Evolutionary conservation across 2,797 vertebrate species (phyloP).

Genomic region (Rousettus madagascariensis): DNA sequence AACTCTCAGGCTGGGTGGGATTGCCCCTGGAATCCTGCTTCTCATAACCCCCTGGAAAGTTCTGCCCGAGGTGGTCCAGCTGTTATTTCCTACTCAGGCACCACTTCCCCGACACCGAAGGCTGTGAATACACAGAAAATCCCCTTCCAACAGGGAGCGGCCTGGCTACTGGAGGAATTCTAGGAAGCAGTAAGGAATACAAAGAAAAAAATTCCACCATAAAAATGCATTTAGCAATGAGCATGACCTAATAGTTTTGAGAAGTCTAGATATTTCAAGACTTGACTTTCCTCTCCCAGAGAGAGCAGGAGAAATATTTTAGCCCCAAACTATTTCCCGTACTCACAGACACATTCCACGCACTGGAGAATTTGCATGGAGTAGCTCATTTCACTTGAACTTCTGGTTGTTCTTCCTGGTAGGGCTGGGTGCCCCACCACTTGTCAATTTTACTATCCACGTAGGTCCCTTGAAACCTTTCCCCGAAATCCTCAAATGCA

Average conservation of each 20-base stretch:
- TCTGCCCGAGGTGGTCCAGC: background rate
- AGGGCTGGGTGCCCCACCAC: too few relatives aligned
- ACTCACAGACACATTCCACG: background rate
- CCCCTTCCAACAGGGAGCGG: background rate
- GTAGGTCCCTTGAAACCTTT: background rate
- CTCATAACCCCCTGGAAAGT: background rate
- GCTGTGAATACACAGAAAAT: background rate
- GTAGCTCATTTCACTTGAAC: background rate
- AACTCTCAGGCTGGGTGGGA: background rate
- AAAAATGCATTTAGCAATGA: background rate
- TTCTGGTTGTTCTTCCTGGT: background rate
- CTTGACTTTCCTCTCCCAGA: background rate
- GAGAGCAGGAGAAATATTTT: background rate
- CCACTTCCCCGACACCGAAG: background rate
- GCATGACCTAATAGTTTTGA: background rate
- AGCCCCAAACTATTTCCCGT: background rate
- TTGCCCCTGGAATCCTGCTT: background rate
- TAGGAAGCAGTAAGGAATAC: background rate
- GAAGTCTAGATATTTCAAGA: background rate
- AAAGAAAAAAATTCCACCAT: background rate
- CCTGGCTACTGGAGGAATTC: background rate
- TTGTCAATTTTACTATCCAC: background rate
- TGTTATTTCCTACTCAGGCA: background rate
- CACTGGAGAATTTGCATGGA: background rate
- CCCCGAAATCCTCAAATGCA: background rate